Percentiles rank a stretch among this genome's conserved stretches.
phyloP scores from a whole-genome alignment of 2,888 invertebrate species.

The Drosophila cracens region DNA sequence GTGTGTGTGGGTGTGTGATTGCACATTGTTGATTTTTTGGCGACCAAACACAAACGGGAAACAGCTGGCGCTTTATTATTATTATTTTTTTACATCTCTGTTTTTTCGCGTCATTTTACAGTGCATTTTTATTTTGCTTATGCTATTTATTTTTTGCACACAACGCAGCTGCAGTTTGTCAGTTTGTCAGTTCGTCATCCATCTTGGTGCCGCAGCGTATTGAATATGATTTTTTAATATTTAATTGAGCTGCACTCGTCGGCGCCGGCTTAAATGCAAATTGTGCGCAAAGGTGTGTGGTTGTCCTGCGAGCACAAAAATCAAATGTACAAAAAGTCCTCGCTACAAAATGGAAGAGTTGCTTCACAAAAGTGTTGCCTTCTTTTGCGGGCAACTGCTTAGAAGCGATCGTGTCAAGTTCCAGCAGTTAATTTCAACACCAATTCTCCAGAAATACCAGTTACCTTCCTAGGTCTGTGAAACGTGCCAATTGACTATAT shows the following conservation, averaged over 20 bases:
- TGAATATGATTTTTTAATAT: constrained; percentile 78
- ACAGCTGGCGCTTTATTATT: constrained; percentile 67
- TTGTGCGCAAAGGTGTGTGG: constrained; percentile 79
- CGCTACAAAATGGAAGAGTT: not conserved
- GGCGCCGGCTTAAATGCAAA: constrained; percentile 77
- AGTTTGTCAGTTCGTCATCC: constrained; percentile 22
- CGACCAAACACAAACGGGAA: constrained; percentile 68
- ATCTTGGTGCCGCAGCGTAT: constrained; percentile 46
- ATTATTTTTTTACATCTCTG: constrained; percentile 36
- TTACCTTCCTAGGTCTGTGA: not conserved
- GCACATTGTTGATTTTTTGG: constrained; percentile 75
- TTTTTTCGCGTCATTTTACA: constrained; percentile 2
- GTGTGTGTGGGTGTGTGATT: constrained; percentile 40
- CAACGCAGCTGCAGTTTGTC: constrained; percentile 22
- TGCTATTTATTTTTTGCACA: constrained; percentile 21
- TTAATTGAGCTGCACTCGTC: constrained; percentile 71
- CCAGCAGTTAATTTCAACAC: not conserved
- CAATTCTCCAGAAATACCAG: not conserved
- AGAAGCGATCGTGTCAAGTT: not conserved
- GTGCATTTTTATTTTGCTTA: constrained; percentile 6
- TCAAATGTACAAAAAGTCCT: not conserved
- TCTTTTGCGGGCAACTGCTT: constrained; percentile 31
- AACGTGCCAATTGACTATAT: not conserved
- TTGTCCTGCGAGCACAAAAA: constrained; percentile 40
- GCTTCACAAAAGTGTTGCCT: constrained; percentile 29